A percentile compares a stretch with the other conserved stretches of the same genome.
These are phyloP conservation scores for Aramus guarauna DNA, from an alignment of 2,113 vertebrate species.

Conservation along the genomic window DNA sequence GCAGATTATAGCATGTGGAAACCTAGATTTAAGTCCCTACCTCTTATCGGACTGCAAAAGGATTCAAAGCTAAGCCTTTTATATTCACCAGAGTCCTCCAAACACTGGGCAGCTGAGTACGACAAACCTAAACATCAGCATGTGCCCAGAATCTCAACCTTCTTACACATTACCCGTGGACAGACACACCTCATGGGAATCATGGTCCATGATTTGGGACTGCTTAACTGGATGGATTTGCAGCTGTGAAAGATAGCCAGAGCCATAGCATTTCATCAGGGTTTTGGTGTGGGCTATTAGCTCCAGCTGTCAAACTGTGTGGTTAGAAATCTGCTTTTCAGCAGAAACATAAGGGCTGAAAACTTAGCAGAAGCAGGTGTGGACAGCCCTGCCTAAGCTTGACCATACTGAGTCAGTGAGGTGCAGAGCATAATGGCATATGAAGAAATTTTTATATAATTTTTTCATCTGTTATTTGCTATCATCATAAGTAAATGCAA, in stretches of 20 bases:
- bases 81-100: background rate
- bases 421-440: background rate
- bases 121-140: background rate
- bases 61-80: background rate
- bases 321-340: background rate
- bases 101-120: background rate
- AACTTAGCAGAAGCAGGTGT: background rate
- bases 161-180: background rate
- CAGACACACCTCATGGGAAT: background rate
- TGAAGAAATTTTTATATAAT: background rate
- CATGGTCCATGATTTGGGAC: background rate
- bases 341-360: background rate
- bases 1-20: background rate
- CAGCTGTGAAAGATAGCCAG: background rate
- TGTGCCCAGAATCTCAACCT: background rate
- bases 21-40: background rate
- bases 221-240: background rate
- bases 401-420: background rate
- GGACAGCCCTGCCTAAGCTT: background rate
- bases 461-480: background rate
- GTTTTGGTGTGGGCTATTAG: background rate
- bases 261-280: background rate
- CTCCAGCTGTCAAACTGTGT: background rate
- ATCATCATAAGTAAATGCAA: background rate
- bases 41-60: background rate